A percentile compares a stretch with the other conserved stretches of the same genome.
phyloP scores from a whole-genome alignment of 2,888 invertebrate species.

The Tiphia femorata region DNA sequence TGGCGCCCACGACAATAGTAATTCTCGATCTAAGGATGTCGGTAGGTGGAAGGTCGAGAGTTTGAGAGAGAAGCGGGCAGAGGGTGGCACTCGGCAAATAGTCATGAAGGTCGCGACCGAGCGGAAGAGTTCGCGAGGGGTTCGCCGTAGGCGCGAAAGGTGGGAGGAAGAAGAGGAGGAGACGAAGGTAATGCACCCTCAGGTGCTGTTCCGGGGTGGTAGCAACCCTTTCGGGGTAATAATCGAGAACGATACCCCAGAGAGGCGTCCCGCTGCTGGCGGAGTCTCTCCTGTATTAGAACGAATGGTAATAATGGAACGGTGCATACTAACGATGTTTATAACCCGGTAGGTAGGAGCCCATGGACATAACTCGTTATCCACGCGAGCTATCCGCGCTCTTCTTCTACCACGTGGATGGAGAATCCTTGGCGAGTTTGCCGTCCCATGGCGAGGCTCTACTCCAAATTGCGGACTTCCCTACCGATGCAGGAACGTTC shows the following conservation, averaged over 20 bases:
- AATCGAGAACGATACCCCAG: constrained; percentile 66
- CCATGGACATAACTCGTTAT: constrained; percentile 18
- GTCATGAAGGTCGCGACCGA: constrained; percentile 45
- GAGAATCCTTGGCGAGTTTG: too few relatives aligned
- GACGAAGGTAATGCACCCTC: constrained; percentile 59
- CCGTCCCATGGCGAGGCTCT: too few relatives aligned
- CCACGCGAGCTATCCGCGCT: too few relatives aligned
- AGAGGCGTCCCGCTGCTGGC: constrained; percentile 53
- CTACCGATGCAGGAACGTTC: too few relatives aligned
- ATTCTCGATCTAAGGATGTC: too few relatives aligned
- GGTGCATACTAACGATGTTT: constrained; percentile 58
- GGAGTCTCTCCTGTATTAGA: constrained; percentile 56
- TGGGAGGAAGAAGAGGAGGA: neutral
- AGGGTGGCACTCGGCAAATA: constrained; percentile 42
- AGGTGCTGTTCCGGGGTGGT: constrained; percentile 61
- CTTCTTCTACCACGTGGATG: too few relatives aligned
- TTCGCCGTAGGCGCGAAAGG: constrained; percentile 10
- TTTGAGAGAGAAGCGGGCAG: constrained; percentile 1
- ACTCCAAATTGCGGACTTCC: too few relatives aligned
- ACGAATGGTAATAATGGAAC: constrained; percentile 64
- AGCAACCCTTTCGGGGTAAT: constrained; percentile 67
- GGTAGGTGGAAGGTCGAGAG: too few relatives aligned
- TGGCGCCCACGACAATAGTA: too few relatives aligned
- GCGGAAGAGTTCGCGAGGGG: constrained; percentile 14
- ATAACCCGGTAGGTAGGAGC: constrained; percentile 33